phyloP scores from a whole-genome alignment of 2,113 vertebrate genomes.

The Tupaia tana region DNA sequence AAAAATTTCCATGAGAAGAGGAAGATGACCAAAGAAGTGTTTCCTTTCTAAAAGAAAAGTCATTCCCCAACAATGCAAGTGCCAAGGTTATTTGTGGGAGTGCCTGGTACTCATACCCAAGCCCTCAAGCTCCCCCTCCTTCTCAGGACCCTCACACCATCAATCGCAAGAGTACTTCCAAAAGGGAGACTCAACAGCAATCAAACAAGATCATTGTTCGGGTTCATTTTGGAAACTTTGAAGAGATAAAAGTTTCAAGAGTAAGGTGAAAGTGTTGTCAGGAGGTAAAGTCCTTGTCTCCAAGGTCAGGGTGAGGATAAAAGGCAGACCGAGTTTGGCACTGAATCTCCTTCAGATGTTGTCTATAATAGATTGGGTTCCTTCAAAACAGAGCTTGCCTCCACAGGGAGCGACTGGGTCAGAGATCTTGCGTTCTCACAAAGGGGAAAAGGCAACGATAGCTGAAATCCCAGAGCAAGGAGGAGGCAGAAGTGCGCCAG shows the following conservation, averaged over 20 bases:
- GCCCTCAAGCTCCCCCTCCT: background rate
- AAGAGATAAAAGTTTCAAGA: background rate
- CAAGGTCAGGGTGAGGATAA: background rate
- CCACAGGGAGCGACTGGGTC: background rate
- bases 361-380: background rate
- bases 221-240: background rate
- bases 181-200: background rate
- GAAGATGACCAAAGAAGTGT: background rate
- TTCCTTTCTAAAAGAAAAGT: background rate
- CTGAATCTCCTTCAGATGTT: background rate
- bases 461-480: background rate
- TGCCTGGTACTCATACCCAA: background rate
- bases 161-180: background rate
- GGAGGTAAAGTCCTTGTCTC: background rate
- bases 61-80: background rate
- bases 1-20: background rate
- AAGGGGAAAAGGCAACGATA: background rate
- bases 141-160: background rate
- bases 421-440: background rate
- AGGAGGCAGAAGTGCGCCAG: background rate
- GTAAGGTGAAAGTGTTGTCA: background rate
- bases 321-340: background rate
- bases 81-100: background rate
- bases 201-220: background rate
- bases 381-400: background rate